Conservation (phyloP, 2,888 invertebrate species). For the Hyalella azteca region DNA sequence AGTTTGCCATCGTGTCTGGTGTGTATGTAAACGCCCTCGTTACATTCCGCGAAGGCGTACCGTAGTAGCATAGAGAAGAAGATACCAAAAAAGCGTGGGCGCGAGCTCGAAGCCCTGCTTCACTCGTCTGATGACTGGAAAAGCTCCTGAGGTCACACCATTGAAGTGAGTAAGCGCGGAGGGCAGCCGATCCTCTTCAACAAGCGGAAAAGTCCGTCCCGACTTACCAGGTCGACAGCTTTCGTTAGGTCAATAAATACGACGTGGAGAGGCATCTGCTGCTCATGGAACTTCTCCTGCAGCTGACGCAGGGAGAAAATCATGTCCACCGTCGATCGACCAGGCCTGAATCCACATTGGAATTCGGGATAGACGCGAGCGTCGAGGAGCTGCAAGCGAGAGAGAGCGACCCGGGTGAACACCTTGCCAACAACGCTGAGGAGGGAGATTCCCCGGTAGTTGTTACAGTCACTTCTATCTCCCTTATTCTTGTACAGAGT, state of each 20-base stretch:
- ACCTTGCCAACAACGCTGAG: conserved; percentile 29
- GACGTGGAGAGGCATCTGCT: no score
- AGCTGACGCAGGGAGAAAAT: no score
- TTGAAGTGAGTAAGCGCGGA: not conserved
- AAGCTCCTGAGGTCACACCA: not conserved
- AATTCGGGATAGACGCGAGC: conserved; percentile 19
- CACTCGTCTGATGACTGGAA: conserved; percentile 14
- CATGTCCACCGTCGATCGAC: no score
- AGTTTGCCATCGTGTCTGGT: no score
- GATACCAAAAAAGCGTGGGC: conserved; percentile 36
- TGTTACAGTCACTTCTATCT: conserved; percentile 32
- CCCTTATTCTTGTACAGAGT: conserved; percentile 47
- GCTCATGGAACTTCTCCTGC: no score
- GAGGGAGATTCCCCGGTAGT: conserved; percentile 40
- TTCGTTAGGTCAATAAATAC: no score
- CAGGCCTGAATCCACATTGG: no score
- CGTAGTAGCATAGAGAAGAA: conserved; percentile 27
- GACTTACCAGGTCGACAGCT: no score
- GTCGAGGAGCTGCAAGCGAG: conserved; percentile 18
- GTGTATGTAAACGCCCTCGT: no score
- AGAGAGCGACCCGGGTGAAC: conserved; percentile 20
- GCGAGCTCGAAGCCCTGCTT: conserved; percentile 42
- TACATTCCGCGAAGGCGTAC: conserved; percentile 19
- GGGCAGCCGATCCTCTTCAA: no score
- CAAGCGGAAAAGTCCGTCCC: no score